phyloP scores from a whole-genome alignment of 2,797 vertebrate genomes.

The Apogon talboti region DNA sequence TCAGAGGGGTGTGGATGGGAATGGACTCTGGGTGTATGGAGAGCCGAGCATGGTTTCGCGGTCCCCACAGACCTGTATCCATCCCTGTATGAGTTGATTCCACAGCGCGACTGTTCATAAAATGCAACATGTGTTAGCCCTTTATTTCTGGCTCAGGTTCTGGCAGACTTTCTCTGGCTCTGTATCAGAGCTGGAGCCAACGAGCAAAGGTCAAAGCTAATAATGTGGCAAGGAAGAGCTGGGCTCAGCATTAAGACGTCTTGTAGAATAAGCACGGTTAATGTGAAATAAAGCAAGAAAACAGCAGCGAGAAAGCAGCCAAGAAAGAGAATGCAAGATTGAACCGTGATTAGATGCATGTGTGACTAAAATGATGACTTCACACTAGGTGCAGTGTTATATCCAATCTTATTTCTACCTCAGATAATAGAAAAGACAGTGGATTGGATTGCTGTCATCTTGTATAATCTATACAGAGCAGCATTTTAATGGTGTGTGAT shows the following conservation, averaged over 20 bases:
- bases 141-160: slow-evolving; percentile 76
- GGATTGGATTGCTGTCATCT: slow-evolving; percentile 47
- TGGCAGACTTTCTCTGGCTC: slow-evolving; percentile 66
- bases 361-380: slow-evolving; percentile 55
- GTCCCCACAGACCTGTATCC: slow-evolving; percentile 58
- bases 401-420: slow-evolving; percentile 27
- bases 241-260: slow-evolving; percentile 55
- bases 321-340: slow-evolving; percentile 31
- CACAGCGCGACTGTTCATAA: slow-evolving; percentile 62
- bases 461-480: slow-evolving; percentile 26
- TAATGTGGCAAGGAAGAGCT: slow-evolving; percentile 64
- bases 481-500: slow-evolving; percentile 48
- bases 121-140: slow-evolving; percentile 75
- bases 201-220: slow-evolving; percentile 75
- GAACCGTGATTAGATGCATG: slow-evolving; percentile 18
- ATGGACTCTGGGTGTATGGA: slow-evolving; percentile 21
- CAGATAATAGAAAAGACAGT: slow-evolving; percentile 25
- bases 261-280: slow-evolving; percentile 19
- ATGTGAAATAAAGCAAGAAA: slow-evolving; percentile 49
- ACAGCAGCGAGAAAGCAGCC: slow-evolving; percentile 16
- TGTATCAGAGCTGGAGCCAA: slow-evolving; percentile 42
- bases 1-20: slow-evolving; percentile 53
- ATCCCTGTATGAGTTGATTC: slow-evolving; percentile 44
- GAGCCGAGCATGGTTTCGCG: slow-evolving; percentile 53
- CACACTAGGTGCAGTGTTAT: not conserved